phyloP scores from a whole-genome alignment of 1,140 invertebrate genomes.

The Aphaenogaster ashmeadi region DNA sequence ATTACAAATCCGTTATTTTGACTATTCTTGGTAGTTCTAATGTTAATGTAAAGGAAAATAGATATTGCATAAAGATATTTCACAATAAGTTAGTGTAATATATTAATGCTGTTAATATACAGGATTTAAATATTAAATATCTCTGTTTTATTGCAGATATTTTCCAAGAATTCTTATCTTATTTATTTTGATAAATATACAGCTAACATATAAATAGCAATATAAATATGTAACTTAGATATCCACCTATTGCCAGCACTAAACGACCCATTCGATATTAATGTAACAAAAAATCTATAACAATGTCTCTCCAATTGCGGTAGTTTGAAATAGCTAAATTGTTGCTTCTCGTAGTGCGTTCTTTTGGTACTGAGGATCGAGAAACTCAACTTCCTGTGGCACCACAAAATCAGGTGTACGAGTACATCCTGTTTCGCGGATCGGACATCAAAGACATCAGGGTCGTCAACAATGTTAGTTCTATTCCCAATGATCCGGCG shows the following conservation, averaged over 20 bases:
- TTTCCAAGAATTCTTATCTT: not conserved
- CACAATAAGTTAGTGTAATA: not conserved
- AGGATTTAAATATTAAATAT: not conserved
- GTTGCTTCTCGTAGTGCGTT: slow-evolving; percentile 93
- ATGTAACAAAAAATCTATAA: not conserved
- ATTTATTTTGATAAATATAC: not conserved
- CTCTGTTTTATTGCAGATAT: not conserved
- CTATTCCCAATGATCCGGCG: slow-evolving; percentile 96
- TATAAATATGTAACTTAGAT: not conserved
- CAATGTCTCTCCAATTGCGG: not conserved
- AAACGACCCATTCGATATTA: not conserved
- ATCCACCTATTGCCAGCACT: not conserved
- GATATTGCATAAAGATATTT: not conserved
- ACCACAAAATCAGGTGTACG: slow-evolving; percentile 98
- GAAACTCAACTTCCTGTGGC: slow-evolving; percentile 97
- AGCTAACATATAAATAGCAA: not conserved
- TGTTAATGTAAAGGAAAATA: not conserved
- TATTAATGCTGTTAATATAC: not conserved
- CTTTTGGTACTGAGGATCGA: slow-evolving; percentile 99
- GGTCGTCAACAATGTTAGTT: slow-evolving; percentile 94
- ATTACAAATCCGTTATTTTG: too few relatives aligned
- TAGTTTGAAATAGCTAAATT: slow-evolving; percentile 14
- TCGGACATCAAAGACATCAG: slow-evolving; percentile 99
- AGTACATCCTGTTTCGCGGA: slow-evolving; percentile 99
- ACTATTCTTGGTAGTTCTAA: too few relatives aligned